Base-by-base conservation (phyloP, 1,140 invertebrate genomes). In the Bombus difficillimus region DNA sequence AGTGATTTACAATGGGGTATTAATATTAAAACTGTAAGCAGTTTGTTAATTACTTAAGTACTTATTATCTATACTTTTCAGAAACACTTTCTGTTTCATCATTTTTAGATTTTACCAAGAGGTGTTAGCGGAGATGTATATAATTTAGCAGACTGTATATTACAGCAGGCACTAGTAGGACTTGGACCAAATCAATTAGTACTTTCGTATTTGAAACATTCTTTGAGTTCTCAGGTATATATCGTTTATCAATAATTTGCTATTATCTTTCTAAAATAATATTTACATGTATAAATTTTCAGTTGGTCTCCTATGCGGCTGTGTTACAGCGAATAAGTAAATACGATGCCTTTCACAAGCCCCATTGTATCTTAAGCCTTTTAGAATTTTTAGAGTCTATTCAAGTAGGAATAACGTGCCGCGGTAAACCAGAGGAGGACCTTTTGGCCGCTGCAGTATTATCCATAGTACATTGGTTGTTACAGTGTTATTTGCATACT, bases 1-100 rank as follows among this genome's bases (percentile, higher is more conserved):
- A 97, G 97, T 22, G 98, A 99, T 95, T 96, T 99, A 43, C 98
- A 99, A 94, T 99, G 98, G 98, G 98, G 98, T 47, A 98, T 99
- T 85, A 98, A 99, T 93, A 98, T 99, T 53, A 99, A 99, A 96
- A 98, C 97, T 39, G 97, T 97, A 93, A 95, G 93, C 3, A 3
- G 37, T 13, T 8, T 22, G 13, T 66, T 32, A 18, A 22, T 3
- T 64, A 5, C 1, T 10, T 2, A 57, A 25, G 32, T 41, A 25
- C 3, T 3, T 47, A 39, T 34, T 22, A 53, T 53, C 5, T n/a
- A 15, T 22, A 34, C 9, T 37, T 68, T 0, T 0, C 12, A 43
- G n/a, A 18, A 66, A 34, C 47, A 32, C 10, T 47, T 15, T 22
- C 39, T 8, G n/a, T 41, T 43, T 3, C 34, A 5, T 39, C 12